phyloP scores from a whole-genome alignment of 2,113 vertebrate genomes.

The Melanotaenia duboulayi region DNA sequence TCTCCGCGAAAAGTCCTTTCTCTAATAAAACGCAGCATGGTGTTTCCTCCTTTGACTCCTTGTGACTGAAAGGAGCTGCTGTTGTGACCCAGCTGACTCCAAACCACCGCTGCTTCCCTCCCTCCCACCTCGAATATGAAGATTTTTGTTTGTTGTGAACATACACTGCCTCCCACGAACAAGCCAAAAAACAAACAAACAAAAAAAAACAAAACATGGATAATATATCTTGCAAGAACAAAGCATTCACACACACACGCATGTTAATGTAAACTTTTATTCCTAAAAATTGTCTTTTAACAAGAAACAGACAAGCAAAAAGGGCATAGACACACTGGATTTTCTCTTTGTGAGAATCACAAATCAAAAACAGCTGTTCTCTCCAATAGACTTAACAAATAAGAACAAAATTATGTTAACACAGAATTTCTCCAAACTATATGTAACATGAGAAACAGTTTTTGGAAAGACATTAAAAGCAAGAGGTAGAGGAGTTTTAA shows the following conservation, averaged over 20 bases:
- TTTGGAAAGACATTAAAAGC: constrained; percentile 1
- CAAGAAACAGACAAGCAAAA: constrained; percentile 48
- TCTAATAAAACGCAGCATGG: neutral
- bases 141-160: constrained; percentile 3
- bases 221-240: too few relatives aligned
- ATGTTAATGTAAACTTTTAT: constrained; percentile 56
- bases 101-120: neutral
- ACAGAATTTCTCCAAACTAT: constrained; percentile 1
- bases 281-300: constrained; percentile 54
- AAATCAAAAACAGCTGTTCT: constrained; percentile 11
- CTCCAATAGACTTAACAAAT: constrained; percentile 4
- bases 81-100: constrained; percentile 20
- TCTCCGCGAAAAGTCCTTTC: neutral
- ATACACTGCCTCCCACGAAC: neutral
- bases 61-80: constrained; percentile 37
- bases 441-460: constrained; percentile 7
- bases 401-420: constrained; percentile 6
- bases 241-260: constrained; percentile 12
- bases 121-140: neutral
- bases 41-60: constrained; percentile 7
- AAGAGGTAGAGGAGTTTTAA: constrained; percentile 59
- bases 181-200: neutral
- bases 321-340: constrained; percentile 24
- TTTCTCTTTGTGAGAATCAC: constrained; percentile 9
- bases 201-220: too few relatives aligned